A percentile compares a stretch with the other conserved stretches of the same genome.
phyloP scores from a whole-genome alignment of 2,888 invertebrate genomes.

The Iselma pallidipennis region DNA sequence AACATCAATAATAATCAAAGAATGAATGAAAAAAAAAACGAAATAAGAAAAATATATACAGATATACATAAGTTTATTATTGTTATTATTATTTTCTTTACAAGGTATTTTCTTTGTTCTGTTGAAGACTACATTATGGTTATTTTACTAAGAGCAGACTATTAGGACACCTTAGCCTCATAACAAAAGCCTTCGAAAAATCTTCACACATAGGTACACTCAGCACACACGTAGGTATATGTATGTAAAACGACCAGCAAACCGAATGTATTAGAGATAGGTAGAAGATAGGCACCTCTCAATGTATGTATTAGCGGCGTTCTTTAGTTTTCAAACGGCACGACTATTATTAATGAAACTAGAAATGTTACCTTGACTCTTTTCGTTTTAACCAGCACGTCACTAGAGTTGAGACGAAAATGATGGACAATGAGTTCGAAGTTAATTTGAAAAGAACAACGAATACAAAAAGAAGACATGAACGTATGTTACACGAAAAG shows the following conservation, averaged over 20 bases:
- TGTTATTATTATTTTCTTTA: not conserved
- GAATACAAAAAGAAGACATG: not conserved
- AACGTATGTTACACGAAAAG: not conserved
- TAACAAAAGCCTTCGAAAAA: not conserved
- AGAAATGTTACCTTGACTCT: slow-evolving; percentile 9
- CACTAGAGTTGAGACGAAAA: not conserved
- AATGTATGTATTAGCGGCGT: slow-evolving; percentile 4
- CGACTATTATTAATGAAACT: slow-evolving; percentile 8
- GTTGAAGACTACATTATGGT: not conserved
- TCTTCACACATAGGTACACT: not conserved
- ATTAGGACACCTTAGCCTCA: not conserved
- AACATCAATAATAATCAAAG: not conserved
- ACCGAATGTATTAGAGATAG: not conserved
- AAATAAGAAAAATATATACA: too few species aligned
- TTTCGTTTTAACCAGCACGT: not conserved
- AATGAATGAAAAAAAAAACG: too few species aligned
- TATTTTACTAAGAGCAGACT: not conserved
- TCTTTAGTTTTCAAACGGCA: slow-evolving; percentile 1
- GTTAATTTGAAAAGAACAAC: not conserved
- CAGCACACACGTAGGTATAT: not conserved
- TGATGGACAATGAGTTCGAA: not conserved
- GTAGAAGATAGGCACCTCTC: not conserved
- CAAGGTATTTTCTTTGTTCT: not conserved
- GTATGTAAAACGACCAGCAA: too few species aligned
- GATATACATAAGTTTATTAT: too few species aligned